Base-by-base conservation (phyloP, 2,888 invertebrate species). In the Melangyna quadrimaculata region DNA sequence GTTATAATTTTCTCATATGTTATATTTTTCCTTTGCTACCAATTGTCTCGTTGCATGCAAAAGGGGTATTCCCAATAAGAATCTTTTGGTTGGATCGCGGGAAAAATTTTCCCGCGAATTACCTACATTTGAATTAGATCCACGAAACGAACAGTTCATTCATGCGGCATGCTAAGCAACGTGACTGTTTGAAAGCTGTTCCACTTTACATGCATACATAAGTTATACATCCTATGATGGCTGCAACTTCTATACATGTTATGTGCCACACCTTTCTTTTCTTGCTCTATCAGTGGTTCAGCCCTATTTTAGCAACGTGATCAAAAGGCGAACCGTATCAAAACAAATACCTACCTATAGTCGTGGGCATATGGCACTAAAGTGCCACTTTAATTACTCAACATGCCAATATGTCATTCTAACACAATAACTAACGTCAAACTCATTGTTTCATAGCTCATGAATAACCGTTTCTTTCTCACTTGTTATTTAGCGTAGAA, bases 251-350 rank as follows among this genome's bases (percentile, higher is more conserved):
- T 27, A 29, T 19, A 29, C n/a, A n/a, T n/a, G n/a, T 67, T 53
- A 63, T 55, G 19, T n/a, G 65, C 73, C 83, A 75, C 83, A 71
- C 83, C 83, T 84, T 79, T 79, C 79, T 79, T 83, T 74, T 83
- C 19, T 45, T 57, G 22, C 9, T 29, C n/a, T 65, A 22, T 22
- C 37, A 35, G 19, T 53, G 45, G 57, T 14, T 59, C 19, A 55
- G 67, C 57, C 73, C 69, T 79, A 71, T 74, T 74, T 71, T 65
- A 55, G 27, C 40, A 77, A 61, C 43, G 53, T 51, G 67, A 61
- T 69, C 22, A 14, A 65, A 83, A 65, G 51, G 43, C 65, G 17
- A 72, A 72, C 71, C 37, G 67, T 69, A 74, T 70, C 35, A 72
- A 40, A 17, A 55, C 7, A 29, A 55, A 29, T 17, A 32, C 29